Evolutionary conservation across 2,113 vertebrate genomes (phyloP).

Genomic region (Trichomycterus rosablanca): DNA sequence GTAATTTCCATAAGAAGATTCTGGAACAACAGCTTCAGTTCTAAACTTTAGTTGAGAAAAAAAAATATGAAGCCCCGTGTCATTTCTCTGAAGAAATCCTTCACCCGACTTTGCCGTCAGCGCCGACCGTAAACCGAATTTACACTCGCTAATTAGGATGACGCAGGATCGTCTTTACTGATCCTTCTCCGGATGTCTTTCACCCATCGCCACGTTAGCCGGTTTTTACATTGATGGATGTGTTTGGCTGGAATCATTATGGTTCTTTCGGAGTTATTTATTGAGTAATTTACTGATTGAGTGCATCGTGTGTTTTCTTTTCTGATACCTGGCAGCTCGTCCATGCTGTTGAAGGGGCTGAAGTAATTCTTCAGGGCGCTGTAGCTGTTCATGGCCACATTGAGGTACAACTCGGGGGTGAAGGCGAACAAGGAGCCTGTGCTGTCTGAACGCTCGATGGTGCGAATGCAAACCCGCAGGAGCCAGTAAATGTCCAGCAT

Average conservation of each 20-base stretch:
- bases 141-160: background rate
- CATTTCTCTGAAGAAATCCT: background rate
- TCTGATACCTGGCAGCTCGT: conserved; percentile 83
- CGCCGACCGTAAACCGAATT: background rate
- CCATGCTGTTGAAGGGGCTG: conserved; percentile 89
- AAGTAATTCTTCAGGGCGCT: conserved; percentile 98
- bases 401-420: conserved; percentile 94
- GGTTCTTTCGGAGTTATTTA: no score
- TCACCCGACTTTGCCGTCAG: background rate
- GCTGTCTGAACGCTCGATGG: conserved; percentile 83
- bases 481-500: conserved; percentile 97
- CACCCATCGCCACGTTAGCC: background rate
- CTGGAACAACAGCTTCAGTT: no score
- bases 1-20: no score
- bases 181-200: background rate
- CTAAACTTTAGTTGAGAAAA: no score
- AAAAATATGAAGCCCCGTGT: no score
- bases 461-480: conserved; percentile 83
- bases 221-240: background rate
- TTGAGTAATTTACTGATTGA: background rate
- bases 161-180: no score
- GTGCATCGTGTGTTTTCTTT: no score
- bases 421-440: conserved; percentile 87
- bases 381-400: conserved; percentile 96
- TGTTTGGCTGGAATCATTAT: background rate